Percentiles rank a stretch among this genome's conserved stretches.
Evolutionary conservation across 2,113 vertebrate species (phyloP).

Genomic region (Meleagris gallopavo): DNA sequence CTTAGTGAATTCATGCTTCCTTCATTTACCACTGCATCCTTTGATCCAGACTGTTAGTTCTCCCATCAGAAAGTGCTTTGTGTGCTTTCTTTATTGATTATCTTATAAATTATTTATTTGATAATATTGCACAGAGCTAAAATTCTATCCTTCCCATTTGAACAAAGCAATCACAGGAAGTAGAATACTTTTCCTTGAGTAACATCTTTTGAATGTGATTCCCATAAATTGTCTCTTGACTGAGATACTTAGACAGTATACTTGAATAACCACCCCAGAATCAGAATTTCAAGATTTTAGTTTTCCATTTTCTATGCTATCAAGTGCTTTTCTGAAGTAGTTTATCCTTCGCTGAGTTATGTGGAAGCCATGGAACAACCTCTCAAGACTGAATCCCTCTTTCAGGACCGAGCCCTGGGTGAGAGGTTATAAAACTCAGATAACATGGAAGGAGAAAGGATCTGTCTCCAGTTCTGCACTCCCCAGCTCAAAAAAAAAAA

Average conservation of each 20-base stretch:
- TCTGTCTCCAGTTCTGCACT: too few relatives aligned
- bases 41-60: background rate
- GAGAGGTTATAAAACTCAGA: background rate
- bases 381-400: background rate
- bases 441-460: background rate
- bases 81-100: background rate
- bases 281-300: background rate
- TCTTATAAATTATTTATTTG: background rate
- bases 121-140: background rate
- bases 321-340: background rate
- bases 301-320: background rate
- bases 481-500: too few relatives aligned
- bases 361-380: background rate
- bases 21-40: background rate
- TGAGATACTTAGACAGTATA: background rate
- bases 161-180: background rate
- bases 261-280: background rate
- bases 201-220: background rate
- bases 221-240: background rate
- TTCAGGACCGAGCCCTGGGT: background rate
- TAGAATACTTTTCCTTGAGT: background rate
- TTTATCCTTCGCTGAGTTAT: background rate
- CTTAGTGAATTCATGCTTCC: background rate
- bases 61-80: background rate
- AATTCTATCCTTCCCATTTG: background rate